Conservation (phyloP, 2,113 vertebrate genomes). For the Hippocampus guttulatus region DNA sequence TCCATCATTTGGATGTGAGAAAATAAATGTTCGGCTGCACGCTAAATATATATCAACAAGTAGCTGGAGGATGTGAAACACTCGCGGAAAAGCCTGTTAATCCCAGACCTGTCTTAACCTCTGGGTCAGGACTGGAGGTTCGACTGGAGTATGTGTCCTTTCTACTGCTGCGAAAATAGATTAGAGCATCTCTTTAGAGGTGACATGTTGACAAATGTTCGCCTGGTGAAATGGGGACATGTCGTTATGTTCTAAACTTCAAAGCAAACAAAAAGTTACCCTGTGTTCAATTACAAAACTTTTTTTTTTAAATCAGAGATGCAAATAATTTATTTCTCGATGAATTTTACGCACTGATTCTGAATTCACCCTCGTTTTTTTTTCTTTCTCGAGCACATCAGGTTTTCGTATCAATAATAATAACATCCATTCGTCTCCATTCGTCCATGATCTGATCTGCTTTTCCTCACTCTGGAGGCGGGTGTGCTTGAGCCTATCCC, state of each 20-base stretch:
- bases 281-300: neutral
- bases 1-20: conserved; percentile 33
- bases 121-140: conserved; percentile 31
- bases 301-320: no score
- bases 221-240: conserved; percentile 7
- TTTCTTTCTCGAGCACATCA: no score
- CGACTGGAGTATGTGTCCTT: conserved; percentile 27
- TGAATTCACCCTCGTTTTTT: no score
- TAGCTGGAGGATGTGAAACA: conserved; percentile 56
- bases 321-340: no score
- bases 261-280: neutral
- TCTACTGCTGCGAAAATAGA: conserved; percentile 38
- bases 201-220: conserved; percentile 40
- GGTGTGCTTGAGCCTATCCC: no score
- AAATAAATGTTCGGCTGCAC: conserved; percentile 40
- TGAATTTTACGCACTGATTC: no score
- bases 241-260: neutral
- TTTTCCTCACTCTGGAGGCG: no score
- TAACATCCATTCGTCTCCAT: no score
- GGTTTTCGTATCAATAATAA: no score
- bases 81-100: conserved; percentile 54
- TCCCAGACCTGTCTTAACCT: conserved; percentile 48
- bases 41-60: conserved; percentile 69
- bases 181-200: conserved; percentile 35
- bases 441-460: no score